These are phyloP conservation scores for Hippopotamus amphibius DNA, from an alignment of 2,113 vertebrate species.

Conservation along the genomic window DNA sequence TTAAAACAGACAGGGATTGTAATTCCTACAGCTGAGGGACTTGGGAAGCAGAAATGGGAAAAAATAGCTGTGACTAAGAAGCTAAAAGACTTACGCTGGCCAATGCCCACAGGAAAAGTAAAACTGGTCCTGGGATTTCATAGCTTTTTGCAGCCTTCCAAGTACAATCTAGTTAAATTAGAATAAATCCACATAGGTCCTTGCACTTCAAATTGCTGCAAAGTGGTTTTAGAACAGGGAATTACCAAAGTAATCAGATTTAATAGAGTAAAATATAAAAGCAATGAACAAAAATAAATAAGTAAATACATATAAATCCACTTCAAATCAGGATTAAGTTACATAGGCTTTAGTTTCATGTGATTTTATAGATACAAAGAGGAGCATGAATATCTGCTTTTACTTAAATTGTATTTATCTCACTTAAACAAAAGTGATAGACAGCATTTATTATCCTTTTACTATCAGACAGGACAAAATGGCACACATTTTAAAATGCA, in stretches of 20 bases:
- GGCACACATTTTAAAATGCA: neutral
- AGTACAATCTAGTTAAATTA: conserved; percentile 78
- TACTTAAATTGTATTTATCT: neutral
- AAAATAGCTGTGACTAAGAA: conserved; percentile 72
- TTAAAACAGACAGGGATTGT: conserved; percentile 75
- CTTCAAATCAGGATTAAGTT: conserved; percentile 1
- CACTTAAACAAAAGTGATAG: neutral
- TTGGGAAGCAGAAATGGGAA: conserved; percentile 71
- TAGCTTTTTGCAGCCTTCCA: conserved; percentile 73
- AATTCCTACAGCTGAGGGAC: conserved; percentile 59
- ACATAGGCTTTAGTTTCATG: neutral
- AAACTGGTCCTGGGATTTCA: conserved; percentile 70
- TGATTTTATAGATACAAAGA: neutral
- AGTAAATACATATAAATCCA: neutral
- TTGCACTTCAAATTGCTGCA: conserved; percentile 67
- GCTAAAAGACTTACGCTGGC: conserved; percentile 71
- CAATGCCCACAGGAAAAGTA: conserved; percentile 79
- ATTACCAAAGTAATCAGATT: conserved; percentile 69
- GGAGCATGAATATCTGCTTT: neutral
- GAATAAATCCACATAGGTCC: conserved; percentile 65
- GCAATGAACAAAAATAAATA: neutral
- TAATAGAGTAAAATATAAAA: conserved; percentile 44
- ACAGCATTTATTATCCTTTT: neutral
- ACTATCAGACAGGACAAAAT: neutral
- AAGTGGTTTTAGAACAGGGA: conserved; percentile 71